These are phyloP conservation scores for Theropithecus gelada DNA, from an alignment of 2,113 vertebrate genomes.

Conservation along the genomic window DNA sequence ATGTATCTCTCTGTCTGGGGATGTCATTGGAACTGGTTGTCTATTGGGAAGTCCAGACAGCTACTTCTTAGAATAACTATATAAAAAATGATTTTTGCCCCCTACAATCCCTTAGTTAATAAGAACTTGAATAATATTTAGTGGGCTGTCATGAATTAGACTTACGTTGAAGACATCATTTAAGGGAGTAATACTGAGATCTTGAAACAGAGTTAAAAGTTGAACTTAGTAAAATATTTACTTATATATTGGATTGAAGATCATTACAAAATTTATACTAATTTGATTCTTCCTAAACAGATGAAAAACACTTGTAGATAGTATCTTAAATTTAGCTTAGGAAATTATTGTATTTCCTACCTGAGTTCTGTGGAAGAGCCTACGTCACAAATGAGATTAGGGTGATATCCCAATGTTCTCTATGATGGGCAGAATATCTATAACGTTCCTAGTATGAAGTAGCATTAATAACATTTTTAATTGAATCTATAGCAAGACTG, in stretches of 20 bases:
- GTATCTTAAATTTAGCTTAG: neutral
- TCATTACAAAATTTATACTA: neutral
- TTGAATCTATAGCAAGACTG: neutral
- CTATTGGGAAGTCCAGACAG: neutral
- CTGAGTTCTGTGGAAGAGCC: neutral
- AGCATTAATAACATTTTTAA: neutral
- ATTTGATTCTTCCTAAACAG: neutral
- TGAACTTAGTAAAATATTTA: neutral
- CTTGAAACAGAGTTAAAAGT: neutral
- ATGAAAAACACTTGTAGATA: neutral
- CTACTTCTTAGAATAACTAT: neutral
- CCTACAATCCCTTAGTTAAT: neutral
- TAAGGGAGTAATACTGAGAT: neutral
- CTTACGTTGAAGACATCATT: neutral
- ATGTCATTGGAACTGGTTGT: neutral
- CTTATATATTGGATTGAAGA: neutral
- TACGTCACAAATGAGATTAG: neutral
- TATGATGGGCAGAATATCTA: neutral
- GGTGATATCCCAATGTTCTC: neutral
- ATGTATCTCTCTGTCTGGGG: neutral
- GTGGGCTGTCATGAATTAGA: neutral
- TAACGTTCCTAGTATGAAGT: neutral
- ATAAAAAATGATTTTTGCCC: neutral
- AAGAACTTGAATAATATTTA: neutral
- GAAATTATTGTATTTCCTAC: neutral